These are phyloP conservation scores for Leptinotarsa haldemani DNA, from an alignment of 2,888 invertebrate genomes.

Conservation along the genomic window DNA sequence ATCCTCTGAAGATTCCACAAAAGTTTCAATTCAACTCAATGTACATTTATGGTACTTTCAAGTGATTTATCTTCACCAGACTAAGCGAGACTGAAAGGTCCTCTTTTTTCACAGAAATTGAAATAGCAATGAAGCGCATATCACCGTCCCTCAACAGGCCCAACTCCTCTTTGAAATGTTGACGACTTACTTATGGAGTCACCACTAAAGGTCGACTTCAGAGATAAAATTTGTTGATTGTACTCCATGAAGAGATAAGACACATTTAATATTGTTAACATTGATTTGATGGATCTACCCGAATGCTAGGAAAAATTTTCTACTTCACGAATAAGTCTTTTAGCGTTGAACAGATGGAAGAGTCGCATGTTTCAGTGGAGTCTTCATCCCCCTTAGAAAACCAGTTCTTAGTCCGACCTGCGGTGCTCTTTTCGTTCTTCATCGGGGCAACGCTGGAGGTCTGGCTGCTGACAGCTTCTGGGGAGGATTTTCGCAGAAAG, in stretches of 20 bases:
- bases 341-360: slow-evolving; percentile 83
- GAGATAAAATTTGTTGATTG: slow-evolving; percentile 49
- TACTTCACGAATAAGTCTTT: slow-evolving; percentile 90
- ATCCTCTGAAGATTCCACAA: too few species aligned
- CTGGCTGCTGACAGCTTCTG: slow-evolving; percentile 63
- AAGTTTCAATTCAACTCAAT: too few species aligned
- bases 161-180: not conserved
- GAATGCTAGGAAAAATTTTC: slow-evolving; percentile 41
- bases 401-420: slow-evolving; percentile 65
- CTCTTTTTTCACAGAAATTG: too few species aligned
- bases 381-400: slow-evolving; percentile 76
- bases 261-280: slow-evolving; percentile 59
- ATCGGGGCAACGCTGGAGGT: slow-evolving; percentile 47
- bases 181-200: not conserved
- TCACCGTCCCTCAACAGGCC: not conserved
- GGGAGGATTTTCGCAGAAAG: slow-evolving; percentile 75
- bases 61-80: too few species aligned
- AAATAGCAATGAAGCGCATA: not conserved
- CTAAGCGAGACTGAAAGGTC: too few species aligned
- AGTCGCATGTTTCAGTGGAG: slow-evolving; percentile 78
- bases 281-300: slow-evolving; percentile 42
- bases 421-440: slow-evolving; percentile 49
- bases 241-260: slow-evolving; percentile 57
- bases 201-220: not conserved
- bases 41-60: too few species aligned